A percentile compares a stretch with the other conserved stretches of the same genome.
Evolutionary conservation across 2,113 vertebrate genomes (phyloP).

Genomic region (Bubalus kerabau): DNA sequence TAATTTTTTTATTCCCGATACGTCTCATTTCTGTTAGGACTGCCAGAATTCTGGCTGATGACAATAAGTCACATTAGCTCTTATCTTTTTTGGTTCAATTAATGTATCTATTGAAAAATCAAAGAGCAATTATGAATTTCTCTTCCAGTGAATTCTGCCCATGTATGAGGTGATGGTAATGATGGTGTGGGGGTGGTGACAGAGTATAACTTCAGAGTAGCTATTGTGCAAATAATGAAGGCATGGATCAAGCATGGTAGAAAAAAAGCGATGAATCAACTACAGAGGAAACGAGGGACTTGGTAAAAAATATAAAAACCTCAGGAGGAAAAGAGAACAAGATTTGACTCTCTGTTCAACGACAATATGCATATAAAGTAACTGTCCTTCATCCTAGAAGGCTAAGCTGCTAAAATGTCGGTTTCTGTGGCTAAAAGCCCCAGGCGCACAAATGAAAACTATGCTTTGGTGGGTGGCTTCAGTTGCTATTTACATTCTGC

Average conservation of each 20-base stretch:
- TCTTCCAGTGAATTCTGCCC: neutral
- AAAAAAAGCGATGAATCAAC: neutral
- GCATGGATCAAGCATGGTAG: neutral
- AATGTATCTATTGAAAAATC: constrained; percentile 26
- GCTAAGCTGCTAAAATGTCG: neutral
- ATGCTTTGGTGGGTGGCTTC: neutral
- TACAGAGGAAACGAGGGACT: neutral
- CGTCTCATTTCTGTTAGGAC: constrained; percentile 28
- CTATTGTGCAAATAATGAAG: constrained; percentile 17
- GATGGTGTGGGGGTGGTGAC: neutral
- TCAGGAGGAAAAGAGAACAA: neutral
- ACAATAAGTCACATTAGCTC: constrained; percentile 20
- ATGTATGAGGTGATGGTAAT: neutral
- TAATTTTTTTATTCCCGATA: neutral
- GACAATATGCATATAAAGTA: neutral
- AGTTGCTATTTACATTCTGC: neutral
- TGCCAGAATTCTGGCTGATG: constrained; percentile 18
- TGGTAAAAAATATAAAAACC: constrained; percentile 31
- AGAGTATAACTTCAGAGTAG: neutral
- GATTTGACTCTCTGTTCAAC: neutral
- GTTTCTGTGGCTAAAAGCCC: neutral
- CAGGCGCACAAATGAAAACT: neutral
- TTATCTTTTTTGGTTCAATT: constrained; percentile 21
- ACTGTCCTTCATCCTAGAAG: neutral
- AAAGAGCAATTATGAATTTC: neutral